Base-by-base conservation (phyloP, 2,888 invertebrate genomes). In the Ophioninae sp. region DNA sequence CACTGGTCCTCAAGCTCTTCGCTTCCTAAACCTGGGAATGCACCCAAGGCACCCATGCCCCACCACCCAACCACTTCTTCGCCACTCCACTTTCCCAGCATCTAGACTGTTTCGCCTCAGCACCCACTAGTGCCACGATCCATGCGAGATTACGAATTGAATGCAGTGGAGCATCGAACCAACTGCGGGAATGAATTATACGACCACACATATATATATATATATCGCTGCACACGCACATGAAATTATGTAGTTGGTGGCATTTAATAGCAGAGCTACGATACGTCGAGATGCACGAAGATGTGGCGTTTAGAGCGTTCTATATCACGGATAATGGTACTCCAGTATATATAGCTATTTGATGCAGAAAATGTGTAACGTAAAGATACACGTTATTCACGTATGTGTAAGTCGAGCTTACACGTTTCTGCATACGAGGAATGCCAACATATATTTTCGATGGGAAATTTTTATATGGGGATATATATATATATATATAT, bases 81-180 rank as follows among this genome's bases (percentile, higher is more conserved):
- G n/a, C n/a, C n/a, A n/a, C 67, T 72, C 76, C 77, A 44, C 44
- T 44, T 67, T 65, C 56, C 65, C 44, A 50, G 17, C 39, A 69
- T n/a, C 64, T 77, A 41, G 64, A 74, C 75, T 68, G 75, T 81
- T 76, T 76, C 76, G 70, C 81, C 72, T 77, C 57, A 70, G 70
- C 75, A 64, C 72, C 64, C 61, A 70, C 64, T 67, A 73, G 64
- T 73, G 44, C 73, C 77, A 76, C 83, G 83, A 83, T 77, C 83
- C 81, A 70, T 74, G 81, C 56, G 81, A 79, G 84, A 84, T 81
- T 84, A 84, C 84, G 78, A 84, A 84, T 81, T 84, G 78, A 84
- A 84, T 69, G 81, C 84, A 74, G 81, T 84, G 78, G 81, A 81
- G 81, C 84, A 81, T 75, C 82, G 78, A 50, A 78, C 59, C 69